Base-by-base conservation (phyloP, 2,797 vertebrate species). In the Enteromius unitaeniatus region DNA sequence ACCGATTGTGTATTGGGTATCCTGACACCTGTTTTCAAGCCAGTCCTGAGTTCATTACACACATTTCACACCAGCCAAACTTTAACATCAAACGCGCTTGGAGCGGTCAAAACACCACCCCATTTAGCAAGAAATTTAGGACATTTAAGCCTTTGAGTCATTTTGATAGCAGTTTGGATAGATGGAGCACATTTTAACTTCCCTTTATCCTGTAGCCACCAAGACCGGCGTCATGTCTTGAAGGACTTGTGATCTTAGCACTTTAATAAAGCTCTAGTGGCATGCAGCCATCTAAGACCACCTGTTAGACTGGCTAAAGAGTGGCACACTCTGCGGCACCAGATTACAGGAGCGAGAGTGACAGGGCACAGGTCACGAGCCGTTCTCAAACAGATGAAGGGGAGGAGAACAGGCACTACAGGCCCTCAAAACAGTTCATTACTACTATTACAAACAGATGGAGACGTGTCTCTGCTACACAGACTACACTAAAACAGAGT, bases 381-480 rank as follows among this genome's bases (percentile, higher is more conserved):
- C 47, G 26, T 53, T 40, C 78, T 55, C 4, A 55, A 79, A 53
- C 31, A 69, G 64, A 76, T 23, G 31, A 62, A 62, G 75, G 37
- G 45, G 21, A 79, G 3, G 78, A 37, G 31, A 60, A 74, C 13
- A 23, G 9, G 3, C 79, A 58, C 37, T 40, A 34, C 19, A 55
- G 79, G 81, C 90, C 82, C 86, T 85, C 78, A 31, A 79, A 78
- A 85, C 88, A 90, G 91, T 90, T 89, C 89, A 85, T 34, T 8
- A 55, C 79, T 86, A 89, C 85, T 84, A 88, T 90, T 76, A 73
- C 83, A 67, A 86, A 89, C 64, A 81, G 45, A 88, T 45, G 55
- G 37, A 82, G 21, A 77, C 82, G 3, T 28, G 28, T 26, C 62
- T 64, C 68, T 72, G 55, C 58, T 62, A 8, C 72, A 83, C 80